Base-by-base conservation (phyloP, 2,113 vertebrate species). In the Passerina amoena region DNA sequence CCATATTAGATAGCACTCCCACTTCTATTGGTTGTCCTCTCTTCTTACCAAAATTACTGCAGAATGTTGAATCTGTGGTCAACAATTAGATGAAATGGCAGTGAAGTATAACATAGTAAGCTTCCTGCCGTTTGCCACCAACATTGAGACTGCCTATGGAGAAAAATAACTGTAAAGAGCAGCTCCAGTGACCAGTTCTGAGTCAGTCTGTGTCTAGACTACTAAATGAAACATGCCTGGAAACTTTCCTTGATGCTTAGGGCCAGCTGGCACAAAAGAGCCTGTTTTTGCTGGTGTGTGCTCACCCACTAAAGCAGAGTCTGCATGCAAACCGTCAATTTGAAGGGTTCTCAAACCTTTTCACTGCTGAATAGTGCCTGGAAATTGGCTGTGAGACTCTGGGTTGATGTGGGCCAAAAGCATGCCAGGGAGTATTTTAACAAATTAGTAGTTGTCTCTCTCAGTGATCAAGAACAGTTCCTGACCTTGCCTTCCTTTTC, bases 161-260 rank as follows among this genome's bases (percentile, higher is more conserved):
- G 68, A 93, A 86, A 86, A 20, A 7, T 33, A 30, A 70, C 59
- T 7, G 1, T 40, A 50, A 83, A 88, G 38, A 83, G 18, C 30
- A 78, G 13, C 28, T 90, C 33, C 51, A 63, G 88, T 83, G 92
- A 81, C 64, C 56, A 81, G 30, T 93, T 95, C 53, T 83, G 86
- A 78, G 68, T 88, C 80, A 48, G 38, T 86, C 60, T 92, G 82
- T 90, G 82, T 95, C 69, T 92, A 78, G 95, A 93, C 80, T 97
- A 75, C 47, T 77, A 83, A 93, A 77, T 61, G 75, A 90, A 90
- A 63, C 51, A 56, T 53, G 82, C 38, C 17, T 93, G 82, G 76
- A 94, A 90, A 51, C 47, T 70, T 61, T 75, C 42, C 68, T 83
- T 84, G 27, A 14, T 59, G 56, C 60, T 63, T 51, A 44, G 64